A percentile compares a stretch with the other conserved stretches of the same genome.
These are phyloP conservation scores for Turritopsis dohrnii DNA, from an alignment of 30 jellyfish, hydroid and myxozoan species.

Conservation along the genomic window DNA sequence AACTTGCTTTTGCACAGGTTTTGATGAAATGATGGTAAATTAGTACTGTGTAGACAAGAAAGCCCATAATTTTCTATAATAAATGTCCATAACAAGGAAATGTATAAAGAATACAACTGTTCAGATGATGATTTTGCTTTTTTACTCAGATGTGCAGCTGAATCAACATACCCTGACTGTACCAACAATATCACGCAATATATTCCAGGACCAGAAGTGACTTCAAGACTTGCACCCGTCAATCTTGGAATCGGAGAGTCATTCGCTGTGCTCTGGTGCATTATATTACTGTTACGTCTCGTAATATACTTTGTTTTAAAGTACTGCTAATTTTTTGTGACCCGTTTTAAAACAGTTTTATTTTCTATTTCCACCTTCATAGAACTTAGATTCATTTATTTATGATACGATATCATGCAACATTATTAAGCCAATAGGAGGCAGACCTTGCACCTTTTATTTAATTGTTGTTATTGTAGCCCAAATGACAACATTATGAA, in stretches of 20 bases:
- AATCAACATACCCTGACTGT: slow-evolving; percentile 9
- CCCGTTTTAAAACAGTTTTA: too few relatives aligned
- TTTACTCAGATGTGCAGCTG: slow-evolving; percentile 20
- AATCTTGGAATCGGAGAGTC: slow-evolving; percentile 23
- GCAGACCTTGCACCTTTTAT: too few relatives aligned
- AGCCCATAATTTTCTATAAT: neutral
- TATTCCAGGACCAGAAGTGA: slow-evolving; percentile 37
- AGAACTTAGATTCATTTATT: too few relatives aligned
- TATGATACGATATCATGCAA: too few relatives aligned
- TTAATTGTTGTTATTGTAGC: too few relatives aligned
- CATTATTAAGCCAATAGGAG: too few relatives aligned
- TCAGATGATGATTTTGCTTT: neutral
- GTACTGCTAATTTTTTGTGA: too few relatives aligned
- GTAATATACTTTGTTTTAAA: slow-evolving; percentile 25
- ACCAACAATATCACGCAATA: slow-evolving; percentile 1
- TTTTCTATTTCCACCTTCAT: too few relatives aligned
- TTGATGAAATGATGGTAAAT: too few relatives aligned
- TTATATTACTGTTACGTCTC: slow-evolving; percentile 8
- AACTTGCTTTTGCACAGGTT: too few relatives aligned
- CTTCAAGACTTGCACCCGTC: neutral
- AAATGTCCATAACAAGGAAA: neutral
- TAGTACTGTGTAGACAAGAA: too few relatives aligned
- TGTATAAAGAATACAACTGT: neutral
- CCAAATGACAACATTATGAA: too few relatives aligned
- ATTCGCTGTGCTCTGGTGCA: neutral